These are phyloP conservation scores for Folsomia manolachei DNA, from an alignment of 2,888 invertebrate species.

Conservation along the genomic window DNA sequence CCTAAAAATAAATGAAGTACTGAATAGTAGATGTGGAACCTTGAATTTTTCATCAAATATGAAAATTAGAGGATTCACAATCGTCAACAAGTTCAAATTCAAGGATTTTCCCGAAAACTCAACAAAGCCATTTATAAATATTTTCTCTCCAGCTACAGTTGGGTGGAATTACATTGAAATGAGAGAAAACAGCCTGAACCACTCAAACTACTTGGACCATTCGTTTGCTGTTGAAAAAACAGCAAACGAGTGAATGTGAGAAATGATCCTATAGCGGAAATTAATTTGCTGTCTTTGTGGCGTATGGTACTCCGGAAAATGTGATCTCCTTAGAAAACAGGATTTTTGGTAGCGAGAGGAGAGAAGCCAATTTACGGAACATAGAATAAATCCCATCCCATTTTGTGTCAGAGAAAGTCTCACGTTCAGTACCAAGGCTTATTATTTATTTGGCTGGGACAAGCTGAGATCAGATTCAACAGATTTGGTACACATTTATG, in stretches of 20 bases:
- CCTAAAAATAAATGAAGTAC: slow-evolving; percentile 23
- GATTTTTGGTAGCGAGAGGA: too few species aligned
- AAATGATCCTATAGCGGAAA: neutral
- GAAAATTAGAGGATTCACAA: too few species aligned
- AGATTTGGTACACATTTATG: too few species aligned
- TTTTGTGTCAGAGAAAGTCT: too few species aligned
- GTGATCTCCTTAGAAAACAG: neutral
- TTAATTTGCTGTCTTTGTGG: slow-evolving; percentile 2
- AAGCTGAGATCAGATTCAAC: too few species aligned
- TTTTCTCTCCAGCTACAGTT: too few species aligned
- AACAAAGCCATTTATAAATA: too few species aligned
- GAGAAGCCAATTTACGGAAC: neutral
- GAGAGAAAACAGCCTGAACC: neutral
- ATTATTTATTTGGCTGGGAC: too few species aligned
- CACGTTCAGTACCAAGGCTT: too few species aligned
- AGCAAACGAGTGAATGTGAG: slow-evolving; percentile 6
- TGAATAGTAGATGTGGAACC: neutral
- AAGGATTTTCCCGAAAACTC: too few species aligned
- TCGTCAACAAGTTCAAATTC: too few species aligned
- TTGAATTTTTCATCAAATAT: neutral
- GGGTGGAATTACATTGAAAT: neutral
- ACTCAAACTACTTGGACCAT: too few species aligned
- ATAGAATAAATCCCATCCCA: neutral
- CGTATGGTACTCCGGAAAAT: neutral
- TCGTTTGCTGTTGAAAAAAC: neutral